A percentile compares a stretch with the other conserved stretches of the same genome.
These are phyloP conservation scores for Zoanthus solanderi DNA, from an alignment of 92 coral and sea anemone species.

Conservation along the genomic window DNA sequence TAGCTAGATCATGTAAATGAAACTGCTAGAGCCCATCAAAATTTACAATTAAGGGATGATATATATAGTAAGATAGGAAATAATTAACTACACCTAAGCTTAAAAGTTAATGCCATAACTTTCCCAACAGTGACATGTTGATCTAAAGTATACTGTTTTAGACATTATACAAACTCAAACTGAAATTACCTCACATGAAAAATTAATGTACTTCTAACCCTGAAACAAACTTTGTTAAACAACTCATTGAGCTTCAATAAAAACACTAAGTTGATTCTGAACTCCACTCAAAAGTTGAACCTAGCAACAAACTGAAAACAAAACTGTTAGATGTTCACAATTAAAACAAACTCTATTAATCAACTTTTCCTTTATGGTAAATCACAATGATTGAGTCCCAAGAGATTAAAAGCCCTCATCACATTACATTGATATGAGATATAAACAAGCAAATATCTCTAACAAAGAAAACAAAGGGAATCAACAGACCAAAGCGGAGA, in stretches of 20 bases:
- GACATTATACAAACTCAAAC: too few species aligned
- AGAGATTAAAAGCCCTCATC: background rate
- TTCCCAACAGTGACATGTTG: too few species aligned
- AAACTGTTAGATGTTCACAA: background rate
- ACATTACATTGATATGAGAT: slow-evolving; percentile 21
- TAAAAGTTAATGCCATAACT: too few species aligned
- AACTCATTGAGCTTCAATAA: background rate
- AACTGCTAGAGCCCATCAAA: too few species aligned
- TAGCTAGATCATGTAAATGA: too few species aligned
- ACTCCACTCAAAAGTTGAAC: background rate
- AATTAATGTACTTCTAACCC: background rate
- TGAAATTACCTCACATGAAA: too few species aligned
- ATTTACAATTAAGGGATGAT: too few species aligned
- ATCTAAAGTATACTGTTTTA: too few species aligned
- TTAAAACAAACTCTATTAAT: background rate
- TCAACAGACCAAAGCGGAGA: slow-evolving; percentile 4
- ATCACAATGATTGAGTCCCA: background rate
- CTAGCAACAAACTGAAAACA: slow-evolving; percentile 27
- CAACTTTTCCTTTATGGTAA: background rate
- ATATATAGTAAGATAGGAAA: too few species aligned
- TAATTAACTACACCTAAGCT: too few species aligned
- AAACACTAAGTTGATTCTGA: background rate
- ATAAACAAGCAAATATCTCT: slow-evolving; percentile 2
- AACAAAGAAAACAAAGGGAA: slow-evolving; percentile 2
- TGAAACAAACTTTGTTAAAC: background rate